Percentiles rank a stretch among this genome's conserved stretches.
phyloP scores from a whole-genome alignment of 2,797 vertebrate genomes.

The Melanotaenia maccullochi region DNA sequence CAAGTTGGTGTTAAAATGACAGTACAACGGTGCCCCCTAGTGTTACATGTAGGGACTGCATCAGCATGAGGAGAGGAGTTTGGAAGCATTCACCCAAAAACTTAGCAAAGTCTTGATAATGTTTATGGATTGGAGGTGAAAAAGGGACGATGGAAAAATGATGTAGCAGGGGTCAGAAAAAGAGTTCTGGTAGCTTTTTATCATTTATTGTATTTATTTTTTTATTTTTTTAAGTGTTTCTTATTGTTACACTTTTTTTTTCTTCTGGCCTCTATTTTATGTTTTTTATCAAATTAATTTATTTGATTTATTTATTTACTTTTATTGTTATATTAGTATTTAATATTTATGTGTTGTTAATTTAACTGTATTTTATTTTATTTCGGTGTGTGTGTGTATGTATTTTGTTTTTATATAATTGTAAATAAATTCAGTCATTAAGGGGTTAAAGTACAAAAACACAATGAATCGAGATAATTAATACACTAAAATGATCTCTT shows the following conservation, averaged over 20 bases:
- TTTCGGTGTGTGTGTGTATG: neutral
- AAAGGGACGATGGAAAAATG: too few species aligned
- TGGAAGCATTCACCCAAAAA: too few species aligned
- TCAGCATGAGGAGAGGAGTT: neutral
- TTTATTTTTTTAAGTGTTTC: too few species aligned
- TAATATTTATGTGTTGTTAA: neutral
- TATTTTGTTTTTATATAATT: neutral
- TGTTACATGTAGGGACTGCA: constrained; percentile 8
- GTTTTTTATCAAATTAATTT: too few species aligned
- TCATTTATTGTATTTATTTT: too few species aligned
- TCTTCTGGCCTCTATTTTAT: too few species aligned
- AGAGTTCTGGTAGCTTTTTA: too few species aligned
- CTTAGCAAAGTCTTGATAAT: too few species aligned
- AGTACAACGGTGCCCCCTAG: constrained; percentile 54
- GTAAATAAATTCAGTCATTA: neutral
- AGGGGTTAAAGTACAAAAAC: neutral
- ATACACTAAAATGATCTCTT: neutral
- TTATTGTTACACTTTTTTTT: too few species aligned
- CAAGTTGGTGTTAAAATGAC: neutral
- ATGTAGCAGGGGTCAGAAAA: too few species aligned
- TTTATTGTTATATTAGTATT: neutral
- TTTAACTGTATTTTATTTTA: neutral
- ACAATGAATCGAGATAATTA: neutral
- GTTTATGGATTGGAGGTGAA: too few species aligned
- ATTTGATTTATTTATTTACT: neutral